Evolutionary conservation across 2,797 vertebrate species (phyloP), one percentile per base, ranked within the genome.

Genomic region (Ctenopoma kingsleyae): DNA sequence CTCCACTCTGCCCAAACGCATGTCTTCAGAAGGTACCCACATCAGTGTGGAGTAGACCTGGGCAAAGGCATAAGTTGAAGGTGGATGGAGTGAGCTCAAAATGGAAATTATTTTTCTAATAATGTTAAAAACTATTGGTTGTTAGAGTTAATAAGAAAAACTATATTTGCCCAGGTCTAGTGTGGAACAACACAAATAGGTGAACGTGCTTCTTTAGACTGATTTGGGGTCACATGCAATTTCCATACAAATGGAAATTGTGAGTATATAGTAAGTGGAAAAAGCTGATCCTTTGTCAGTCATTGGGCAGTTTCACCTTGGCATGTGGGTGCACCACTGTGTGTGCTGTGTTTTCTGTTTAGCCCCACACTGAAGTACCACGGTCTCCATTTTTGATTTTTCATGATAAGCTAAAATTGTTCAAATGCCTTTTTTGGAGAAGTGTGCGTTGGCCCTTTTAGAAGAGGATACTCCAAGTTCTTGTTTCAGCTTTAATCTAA

Each of bases 1-100:
- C 95, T 97, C 96, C 94, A 96, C 96, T 96, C 94, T 98, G 95
- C 97, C 97, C 95, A 98, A 98, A 98, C 97, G 96, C 96, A 97
- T 98, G 96, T 98, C 97, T 95, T 96, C 96, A 95, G 98, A 99
- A 99, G 98, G 98, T 99, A 99, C 82, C 91, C 92, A 91, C 89
- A 83, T 76, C 71, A 77, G 80, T 89, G 90, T 89, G 90, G 88
- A 85, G 86, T 83, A 85, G 88, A 87, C 83, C 89, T 90, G 92
- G 87, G 89, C 90, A 89, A 89, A 88, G 63, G 76, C 84, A 83
- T 69, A 40, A 81, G 54, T 74, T 86, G 81, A 89, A 83, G 81
- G 78, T 82, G 78, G 77, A 85, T 55, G 60, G 48, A 69, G 65
- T 67, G 19, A 74, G 62, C 20, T 59, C 30, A 23, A 9, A 15